Evolutionary conservation across 2,888 invertebrate species (phyloP), one percentile per base, ranked within the genome.

Genomic region (Smittia aterrima): DNA sequence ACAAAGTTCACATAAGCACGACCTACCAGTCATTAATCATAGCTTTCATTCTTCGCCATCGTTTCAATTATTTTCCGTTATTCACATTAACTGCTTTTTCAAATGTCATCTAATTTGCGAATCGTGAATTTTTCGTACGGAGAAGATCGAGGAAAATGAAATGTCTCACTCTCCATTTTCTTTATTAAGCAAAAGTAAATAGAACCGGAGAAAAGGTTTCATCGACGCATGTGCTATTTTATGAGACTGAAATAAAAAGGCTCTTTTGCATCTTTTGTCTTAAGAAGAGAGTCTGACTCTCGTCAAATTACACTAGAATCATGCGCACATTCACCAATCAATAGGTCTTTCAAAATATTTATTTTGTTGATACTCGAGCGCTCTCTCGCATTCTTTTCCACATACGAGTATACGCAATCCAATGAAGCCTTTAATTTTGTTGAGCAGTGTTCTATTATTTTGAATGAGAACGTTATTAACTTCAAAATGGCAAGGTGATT

Each of bases 181-280:
- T 38, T 64, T 1, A 11, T 9, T 22, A n/a, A 47, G 47, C 47
- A 16, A 16, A 47, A 47, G 47, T 47, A 11, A 2, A 47, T 2
- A 47, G 11, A 47, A 47, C n/a, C 6, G 6, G 47, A 16, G n/a
- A 47, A 2, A 22, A 58, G 58, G 58, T 18, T 18, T 2, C 13
- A 22, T n/a, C 20, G 40, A 47, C 68, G 68, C 68, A 68, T 68
- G 68, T 68, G 68, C 68, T 13, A 13, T n/a, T 6, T 11, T 47
- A 2, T 6, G n/a, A 16, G 47, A 16, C 47, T n/a, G 47, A 13
- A 4, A 6, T 11, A 11, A 11, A 3, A 11, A n/a, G 47, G n/a
- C n/a, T 47, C 47, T 47, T 11, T 47, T 32, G 32, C 32, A 9
- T 32, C n/a, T n/a, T 2, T n/a, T 47, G 47, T n/a, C 47, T 2